A percentile compares a stretch with the other conserved stretches of the same genome.
phyloP scores from a whole-genome alignment of 1,140 invertebrate genomes.

The Andricus grossulariae region DNA sequence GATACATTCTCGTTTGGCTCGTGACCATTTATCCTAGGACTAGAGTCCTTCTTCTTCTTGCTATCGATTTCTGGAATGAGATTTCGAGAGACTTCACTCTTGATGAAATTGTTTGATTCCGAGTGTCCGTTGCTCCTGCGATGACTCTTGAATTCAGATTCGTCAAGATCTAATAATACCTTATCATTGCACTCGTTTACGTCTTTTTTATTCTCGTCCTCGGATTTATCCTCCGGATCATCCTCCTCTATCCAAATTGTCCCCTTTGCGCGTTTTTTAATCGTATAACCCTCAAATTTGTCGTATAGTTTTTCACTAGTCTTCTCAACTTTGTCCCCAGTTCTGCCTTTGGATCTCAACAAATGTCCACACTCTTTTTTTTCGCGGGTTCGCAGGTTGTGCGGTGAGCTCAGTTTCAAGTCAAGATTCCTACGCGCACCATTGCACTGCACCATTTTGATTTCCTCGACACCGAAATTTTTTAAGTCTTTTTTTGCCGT shows the following conservation, averaged over 20 bases:
- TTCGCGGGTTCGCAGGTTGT: constrained; percentile 70
- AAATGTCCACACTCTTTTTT: constrained; percentile 73
- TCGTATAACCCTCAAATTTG: constrained; percentile 70
- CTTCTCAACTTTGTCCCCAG: constrained; percentile 65
- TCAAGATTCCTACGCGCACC: constrained; percentile 69
- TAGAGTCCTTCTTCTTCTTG: background rate
- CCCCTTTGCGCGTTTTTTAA: constrained; percentile 72
- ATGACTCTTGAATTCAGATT: constrained; percentile 44
- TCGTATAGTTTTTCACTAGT: constrained; percentile 67
- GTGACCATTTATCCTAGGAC: constrained; percentile 14
- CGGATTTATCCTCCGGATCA: constrained; percentile 59
- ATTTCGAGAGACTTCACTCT: background rate
- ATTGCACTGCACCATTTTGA: constrained; percentile 73
- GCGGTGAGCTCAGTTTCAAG: constrained; percentile 66
- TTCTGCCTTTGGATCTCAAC: constrained; percentile 70
- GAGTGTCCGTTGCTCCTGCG: constrained; percentile 13
- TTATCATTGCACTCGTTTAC: constrained; percentile 47
- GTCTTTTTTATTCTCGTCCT: constrained; percentile 45
- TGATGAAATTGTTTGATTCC: constrained; percentile 1
- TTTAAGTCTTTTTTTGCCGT: constrained; percentile 60
- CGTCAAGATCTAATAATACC: constrained; percentile 45
- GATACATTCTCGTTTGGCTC: constrained; percentile 9
- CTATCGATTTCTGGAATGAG: background rate
- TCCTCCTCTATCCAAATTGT: constrained; percentile 73
- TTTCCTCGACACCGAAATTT: constrained; percentile 61